phyloP scores from a whole-genome alignment of 2,113 vertebrate genomes.

The Crocuta crocuta region DNA sequence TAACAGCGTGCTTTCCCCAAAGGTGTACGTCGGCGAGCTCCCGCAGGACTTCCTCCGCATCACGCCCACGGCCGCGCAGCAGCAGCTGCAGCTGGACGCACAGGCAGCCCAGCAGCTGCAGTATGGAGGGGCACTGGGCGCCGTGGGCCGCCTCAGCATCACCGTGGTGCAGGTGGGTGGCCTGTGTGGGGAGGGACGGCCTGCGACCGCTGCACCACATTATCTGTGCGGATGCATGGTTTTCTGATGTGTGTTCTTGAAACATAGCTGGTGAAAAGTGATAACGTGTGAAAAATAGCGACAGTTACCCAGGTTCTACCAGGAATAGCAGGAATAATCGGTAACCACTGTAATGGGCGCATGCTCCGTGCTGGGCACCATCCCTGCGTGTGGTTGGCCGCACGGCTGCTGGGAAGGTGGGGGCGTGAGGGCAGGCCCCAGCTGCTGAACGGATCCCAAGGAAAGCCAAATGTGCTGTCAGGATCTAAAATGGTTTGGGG shows the following conservation, averaged over 20 bases:
- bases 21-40: constrained; percentile 97
- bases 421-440: accelerated
- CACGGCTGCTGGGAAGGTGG: not conserved
- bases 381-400: not conserved
- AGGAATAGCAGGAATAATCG: too few species aligned
- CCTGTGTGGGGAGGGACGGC: accelerated
- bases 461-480: not conserved
- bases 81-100: constrained; percentile 96
- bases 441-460: not conserved
- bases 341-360: accelerated
- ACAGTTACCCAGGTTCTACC: not conserved
- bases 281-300: accelerated
- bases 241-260: not conserved
- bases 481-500: not conserved
- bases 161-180: constrained; percentile 96
- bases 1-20: accelerated
- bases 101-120: constrained; percentile 97
- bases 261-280: not conserved
- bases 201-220: accelerated
- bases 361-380: accelerated
- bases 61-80: constrained; percentile 94
- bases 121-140: constrained; percentile 91
- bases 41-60: constrained; percentile 98
- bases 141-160: constrained; percentile 95
- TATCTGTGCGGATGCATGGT: not conserved